These are phyloP conservation scores for Grus americana DNA, from an alignment of 2,113 vertebrate species.

Conservation along the genomic window DNA sequence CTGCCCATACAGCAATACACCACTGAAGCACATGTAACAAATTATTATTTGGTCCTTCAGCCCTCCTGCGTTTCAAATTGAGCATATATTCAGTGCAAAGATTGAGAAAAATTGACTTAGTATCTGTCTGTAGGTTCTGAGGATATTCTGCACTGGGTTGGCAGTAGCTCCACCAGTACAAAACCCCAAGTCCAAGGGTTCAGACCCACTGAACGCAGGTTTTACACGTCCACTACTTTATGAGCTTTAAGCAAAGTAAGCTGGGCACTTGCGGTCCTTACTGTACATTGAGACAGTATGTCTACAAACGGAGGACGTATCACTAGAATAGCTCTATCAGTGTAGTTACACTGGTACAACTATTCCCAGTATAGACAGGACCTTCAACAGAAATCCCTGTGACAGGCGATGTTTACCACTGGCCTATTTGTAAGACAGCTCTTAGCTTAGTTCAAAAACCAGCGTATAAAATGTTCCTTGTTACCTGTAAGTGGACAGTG, in stretches of 20 bases:
- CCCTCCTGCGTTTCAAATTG: neutral
- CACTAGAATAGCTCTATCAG: neutral
- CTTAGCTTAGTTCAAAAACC: neutral
- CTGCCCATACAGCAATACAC: conserved; percentile 56
- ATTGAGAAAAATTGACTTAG: neutral
- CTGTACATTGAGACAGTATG: neutral
- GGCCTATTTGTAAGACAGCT: neutral
- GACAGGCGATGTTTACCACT: neutral
- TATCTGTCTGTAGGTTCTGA: neutral
- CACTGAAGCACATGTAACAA: conserved; percentile 65
- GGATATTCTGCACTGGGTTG: neutral
- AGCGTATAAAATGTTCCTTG: neutral
- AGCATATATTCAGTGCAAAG: neutral
- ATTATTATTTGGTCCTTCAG: conserved; percentile 3
- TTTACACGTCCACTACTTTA: neutral
- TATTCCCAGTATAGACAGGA: neutral
- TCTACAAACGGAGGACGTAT: neutral
- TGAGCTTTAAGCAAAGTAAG: neutral
- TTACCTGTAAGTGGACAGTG: conserved; percentile 69
- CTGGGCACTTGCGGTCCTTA: neutral
- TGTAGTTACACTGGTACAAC: neutral
- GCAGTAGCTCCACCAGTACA: neutral
- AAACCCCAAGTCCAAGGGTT: neutral
- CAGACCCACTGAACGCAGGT: neutral
- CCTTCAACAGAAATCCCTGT: neutral